A percentile compares a stretch with the other conserved stretches of the same genome.
Conservation (phyloP, 2,888 invertebrate species). For the Eupithecia pulchellata region DNA sequence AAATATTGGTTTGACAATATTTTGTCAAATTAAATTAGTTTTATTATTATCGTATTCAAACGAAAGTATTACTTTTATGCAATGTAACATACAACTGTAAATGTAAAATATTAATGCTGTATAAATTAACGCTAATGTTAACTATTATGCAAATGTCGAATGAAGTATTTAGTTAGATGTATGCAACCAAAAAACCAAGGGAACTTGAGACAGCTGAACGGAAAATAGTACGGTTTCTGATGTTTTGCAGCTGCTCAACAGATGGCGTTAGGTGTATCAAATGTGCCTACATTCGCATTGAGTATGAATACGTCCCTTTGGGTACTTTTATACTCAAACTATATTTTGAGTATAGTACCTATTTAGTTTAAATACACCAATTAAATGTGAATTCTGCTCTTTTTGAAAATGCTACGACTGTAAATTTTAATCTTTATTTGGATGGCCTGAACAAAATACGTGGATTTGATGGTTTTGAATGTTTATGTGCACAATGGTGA, state of each 20-base stretch:
- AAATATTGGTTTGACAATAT: conserved; percentile 34
- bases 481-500: background rate
- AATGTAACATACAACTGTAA: conserved; percentile 53
- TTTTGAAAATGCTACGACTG: background rate
- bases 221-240: conserved; percentile 3
- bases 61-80: conserved; percentile 74
- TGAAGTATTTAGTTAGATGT: conserved; percentile 21
- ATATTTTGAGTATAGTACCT: too few species aligned
- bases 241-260: conserved; percentile 22
- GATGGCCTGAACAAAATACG: background rate
- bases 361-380: background rate
- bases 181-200: conserved; percentile 26
- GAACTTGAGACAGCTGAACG: conserved; percentile 17
- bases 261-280: conserved; percentile 14
- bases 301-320: background rate
- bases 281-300: background rate
- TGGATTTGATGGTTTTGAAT: background rate
- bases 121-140: conserved; percentile 44
- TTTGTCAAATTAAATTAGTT: conserved; percentile 37
- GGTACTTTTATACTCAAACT: background rate
- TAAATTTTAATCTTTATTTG: background rate
- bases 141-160: conserved; percentile 52
- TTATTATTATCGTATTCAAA: conserved; percentile 63
- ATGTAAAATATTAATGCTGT: conserved; percentile 52
- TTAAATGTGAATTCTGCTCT: background rate